Percentiles rank a stretch among this genome's conserved stretches.
phyloP scores from a whole-genome alignment of 2,888 invertebrate species.

The Metallyticus violacea region DNA sequence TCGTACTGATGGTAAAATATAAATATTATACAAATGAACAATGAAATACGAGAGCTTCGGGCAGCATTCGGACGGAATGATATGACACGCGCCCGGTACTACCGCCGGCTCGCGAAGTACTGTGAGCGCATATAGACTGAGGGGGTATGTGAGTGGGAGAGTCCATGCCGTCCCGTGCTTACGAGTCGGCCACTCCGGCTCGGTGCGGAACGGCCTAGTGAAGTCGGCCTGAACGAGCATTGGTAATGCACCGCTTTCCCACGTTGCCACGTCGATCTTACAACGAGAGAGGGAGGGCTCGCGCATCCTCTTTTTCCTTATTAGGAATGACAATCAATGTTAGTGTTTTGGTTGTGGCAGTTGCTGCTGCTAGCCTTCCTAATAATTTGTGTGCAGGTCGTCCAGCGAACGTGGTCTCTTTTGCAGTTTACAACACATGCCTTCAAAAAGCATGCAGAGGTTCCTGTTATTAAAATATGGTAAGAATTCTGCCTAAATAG shows the following conservation, averaged over 20 bases:
- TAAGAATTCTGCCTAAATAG: background rate
- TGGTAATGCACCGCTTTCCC: background rate
- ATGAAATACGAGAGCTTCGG: background rate
- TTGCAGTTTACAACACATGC: background rate
- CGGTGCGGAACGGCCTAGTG: too few species aligned
- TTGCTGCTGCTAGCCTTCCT: background rate
- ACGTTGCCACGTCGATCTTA: background rate
- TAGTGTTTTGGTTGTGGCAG: background rate
- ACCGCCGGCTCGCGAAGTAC: background rate
- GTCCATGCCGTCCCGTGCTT: too few species aligned
- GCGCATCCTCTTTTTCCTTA: background rate
- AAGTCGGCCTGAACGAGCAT: too few species aligned
- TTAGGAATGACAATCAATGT: background rate
- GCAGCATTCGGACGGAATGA: background rate
- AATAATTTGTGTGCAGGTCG: background rate
- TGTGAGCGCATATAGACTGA: background rate
- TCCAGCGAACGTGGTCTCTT: background rate
- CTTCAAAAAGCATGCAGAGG: background rate
- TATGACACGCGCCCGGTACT: background rate
- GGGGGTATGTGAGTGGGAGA: background rate
- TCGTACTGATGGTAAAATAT: too few species aligned
- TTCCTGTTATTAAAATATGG: background rate
- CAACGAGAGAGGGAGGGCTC: background rate
- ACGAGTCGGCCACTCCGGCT: background rate
- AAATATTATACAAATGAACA: too few species aligned